Percentiles rank a stretch among this genome's conserved stretches.
phyloP scores from a whole-genome alignment of 2,797 vertebrate species.

The Poeciliopsis infans region DNA sequence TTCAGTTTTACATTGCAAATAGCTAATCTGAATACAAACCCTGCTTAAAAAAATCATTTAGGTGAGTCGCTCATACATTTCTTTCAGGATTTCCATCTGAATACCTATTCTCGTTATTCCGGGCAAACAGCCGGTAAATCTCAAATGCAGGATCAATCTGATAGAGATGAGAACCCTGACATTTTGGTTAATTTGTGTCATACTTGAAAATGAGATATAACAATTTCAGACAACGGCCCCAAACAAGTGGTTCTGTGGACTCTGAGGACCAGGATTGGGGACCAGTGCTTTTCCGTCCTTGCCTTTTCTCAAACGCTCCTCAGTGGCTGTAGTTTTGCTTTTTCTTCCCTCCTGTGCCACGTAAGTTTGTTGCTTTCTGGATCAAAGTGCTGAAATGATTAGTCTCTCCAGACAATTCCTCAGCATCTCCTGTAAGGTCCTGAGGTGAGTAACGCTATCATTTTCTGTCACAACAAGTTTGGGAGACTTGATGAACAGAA shows the following conservation, averaged over 20 bases:
- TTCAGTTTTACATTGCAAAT: conserved; percentile 65
- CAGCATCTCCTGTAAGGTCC: background rate
- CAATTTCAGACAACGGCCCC: background rate
- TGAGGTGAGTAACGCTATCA: conserved; percentile 12
- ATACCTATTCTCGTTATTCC: background rate
- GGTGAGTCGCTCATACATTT: conserved; percentile 29
- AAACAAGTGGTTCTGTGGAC: background rate
- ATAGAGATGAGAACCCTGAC: background rate
- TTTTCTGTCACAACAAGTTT: conserved; percentile 46
- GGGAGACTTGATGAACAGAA: conserved; percentile 55
- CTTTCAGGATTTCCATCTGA: conserved; percentile 30
- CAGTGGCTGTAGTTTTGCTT: background rate
- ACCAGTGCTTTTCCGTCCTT: background rate
- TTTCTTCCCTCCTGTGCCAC: background rate
- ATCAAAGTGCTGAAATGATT: background rate
- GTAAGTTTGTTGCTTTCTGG: background rate
- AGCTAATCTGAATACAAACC: conserved; percentile 58
- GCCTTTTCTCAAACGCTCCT: background rate
- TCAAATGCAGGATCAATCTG: background rate
- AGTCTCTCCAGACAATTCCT: background rate
- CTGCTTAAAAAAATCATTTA: conserved; percentile 19
- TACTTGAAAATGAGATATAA: background rate
- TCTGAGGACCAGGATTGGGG: background rate
- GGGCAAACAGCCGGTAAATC: background rate
- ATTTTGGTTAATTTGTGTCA: background rate